A percentile compares a stretch with the other conserved stretches of the same genome.
These are phyloP conservation scores for Pseudomyrmex cubaensis DNA, from an alignment of 1,140 invertebrate species.

Conservation along the genomic window DNA sequence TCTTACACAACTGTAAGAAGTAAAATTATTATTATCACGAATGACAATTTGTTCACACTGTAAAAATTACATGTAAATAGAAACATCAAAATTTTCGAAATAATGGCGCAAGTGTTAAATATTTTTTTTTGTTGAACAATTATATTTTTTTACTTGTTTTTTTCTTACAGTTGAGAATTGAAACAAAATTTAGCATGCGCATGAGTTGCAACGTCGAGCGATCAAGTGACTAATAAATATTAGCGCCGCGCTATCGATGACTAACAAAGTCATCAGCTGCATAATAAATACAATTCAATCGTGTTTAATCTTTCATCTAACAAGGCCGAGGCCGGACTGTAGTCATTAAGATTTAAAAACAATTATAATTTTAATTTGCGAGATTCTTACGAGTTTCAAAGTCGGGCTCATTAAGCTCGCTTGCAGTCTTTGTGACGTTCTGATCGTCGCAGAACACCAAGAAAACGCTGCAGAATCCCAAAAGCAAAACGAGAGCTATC, in stretches of 20 bases:
- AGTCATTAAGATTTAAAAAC: not conserved
- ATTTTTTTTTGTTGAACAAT: too few relatives aligned
- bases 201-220: not conserved
- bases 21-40: not conserved
- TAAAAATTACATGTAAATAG: too few relatives aligned
- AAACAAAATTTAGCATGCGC: not conserved
- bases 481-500: constrained; percentile 16
- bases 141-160: too few relatives aligned
- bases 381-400: constrained; percentile 81
- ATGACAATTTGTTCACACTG: not conserved
- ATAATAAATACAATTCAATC: constrained; percentile 22
- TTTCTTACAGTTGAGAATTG: too few relatives aligned
- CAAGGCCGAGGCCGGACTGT: not conserved
- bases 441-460: constrained; percentile 46
- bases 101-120: too few relatives aligned
- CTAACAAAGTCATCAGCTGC: constrained; percentile 1
- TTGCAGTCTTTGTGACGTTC: constrained; percentile 66
- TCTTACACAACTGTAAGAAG: not conserved
- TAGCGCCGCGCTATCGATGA: not conserved
- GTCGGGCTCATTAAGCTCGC: constrained; percentile 78
- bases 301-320: not conserved
- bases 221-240: constrained; percentile 35
- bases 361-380: constrained; percentile 10
- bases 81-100: too few relatives aligned
- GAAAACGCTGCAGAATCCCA: constrained; percentile 27